Evolutionary conservation across 2,888 invertebrate species (phyloP), one percentile per base, ranked within the genome.

Genomic region (Noctua pronuba): DNA sequence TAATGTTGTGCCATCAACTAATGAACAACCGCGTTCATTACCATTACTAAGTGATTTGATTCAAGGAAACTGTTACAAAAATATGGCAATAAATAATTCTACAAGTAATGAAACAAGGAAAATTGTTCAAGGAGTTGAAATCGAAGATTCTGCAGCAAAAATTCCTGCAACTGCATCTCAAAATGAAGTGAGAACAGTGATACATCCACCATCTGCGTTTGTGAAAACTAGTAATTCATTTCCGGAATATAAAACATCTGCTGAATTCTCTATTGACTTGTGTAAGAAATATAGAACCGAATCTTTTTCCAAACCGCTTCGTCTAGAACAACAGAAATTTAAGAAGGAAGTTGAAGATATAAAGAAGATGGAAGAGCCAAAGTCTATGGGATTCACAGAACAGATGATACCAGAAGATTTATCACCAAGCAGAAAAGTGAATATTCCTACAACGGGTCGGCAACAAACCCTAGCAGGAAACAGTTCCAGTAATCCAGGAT

Each of bases 1-100:
- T 92, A 91, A 91, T 90, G 82, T 80, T 74, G 13, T 77, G 41
- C 73, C 89, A 92, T 90, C 90, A 91, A 77, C 86, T 92, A 92
- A 92, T 88, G 88, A 91, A 82, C 72, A 75, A 75, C 74, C 75
- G 60, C 73, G 79, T 65, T 86, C 92, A 86, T 90, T 92, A 90
- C 88, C 90, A 78, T 77, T 88, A 78, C 70, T 89, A n/a, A 86
- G 73, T 38, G 52, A 71, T 77, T 49, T 60, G 38, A 44, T 13
- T 70, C 73, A 72, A 49, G n/a, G 21, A 46, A 67, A 18, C 38
- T n/a, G 24, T 68, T 60, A 65, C 38, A 62, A 74, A 28, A 75
- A 46, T 52, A 21, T 38, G 10, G 13, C 16, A 11, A 52, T 46
- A 35, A 80, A 66, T 68, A 58, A 66, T 64, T 21, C 62, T 41